Evolutionary conservation across 2,888 invertebrate species (phyloP), one percentile per base, ranked within the genome.

Genomic region (Agrotis ipsilon): DNA sequence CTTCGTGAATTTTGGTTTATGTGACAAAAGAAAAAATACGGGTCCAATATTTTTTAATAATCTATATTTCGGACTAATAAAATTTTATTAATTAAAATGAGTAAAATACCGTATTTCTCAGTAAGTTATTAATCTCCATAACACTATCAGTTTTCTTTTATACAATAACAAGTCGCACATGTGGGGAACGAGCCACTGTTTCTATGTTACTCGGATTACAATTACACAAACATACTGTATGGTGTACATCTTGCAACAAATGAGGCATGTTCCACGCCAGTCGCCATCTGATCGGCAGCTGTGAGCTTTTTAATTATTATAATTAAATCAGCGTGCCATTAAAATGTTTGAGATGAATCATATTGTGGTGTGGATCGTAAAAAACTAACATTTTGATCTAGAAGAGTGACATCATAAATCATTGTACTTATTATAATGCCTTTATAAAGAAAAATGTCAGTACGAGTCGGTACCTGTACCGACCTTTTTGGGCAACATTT

Each of bases 161-260:
- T n/a, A 73, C 45, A 54, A 68, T 24, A 78, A 61, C 52, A 45
- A 57, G 13, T 9, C 21, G 19, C 76, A 77, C 66, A 77, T 77
- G 77, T 63, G 51, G 46, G 14, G 48, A 55, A 27, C 19, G 19
- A 61, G 48, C 48, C 55, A 68, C 63, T 48, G 62, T 73, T 61
- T 18, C 79, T 78, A 54, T 68, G 77, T 64, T 78, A 24, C 48
- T 78, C 63, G 48, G n/a, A 68, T 78, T 77, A 77, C 74, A 78
- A 63, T 67, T 61, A 77, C 60, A 68, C 73, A 67, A 63, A 76
- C 79, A 77, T 19, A 63, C 45, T 45, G 69, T 39, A 39, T 39
- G 39, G 39, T 39, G 39, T 62, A 60, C 55, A 32, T 32, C 55
- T 55, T 55, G 55, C 55, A 55, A 52, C 59, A 70, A 59, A 76